These are phyloP conservation scores for Hirudinaria manillensis DNA, from an alignment of 2,888 invertebrate genomes.

Conservation along the genomic window DNA sequence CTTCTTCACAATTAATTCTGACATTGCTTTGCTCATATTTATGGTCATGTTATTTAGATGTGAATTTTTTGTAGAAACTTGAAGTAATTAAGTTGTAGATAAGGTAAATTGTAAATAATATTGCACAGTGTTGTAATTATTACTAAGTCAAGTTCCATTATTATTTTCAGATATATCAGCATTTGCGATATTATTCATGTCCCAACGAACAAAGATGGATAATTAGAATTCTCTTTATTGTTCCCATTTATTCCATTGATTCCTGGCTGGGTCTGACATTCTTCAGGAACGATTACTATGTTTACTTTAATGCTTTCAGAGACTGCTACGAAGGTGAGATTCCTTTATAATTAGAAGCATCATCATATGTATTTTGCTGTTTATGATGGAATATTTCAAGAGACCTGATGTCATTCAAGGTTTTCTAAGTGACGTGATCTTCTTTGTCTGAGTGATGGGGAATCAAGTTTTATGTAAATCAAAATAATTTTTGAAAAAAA, in stretches of 20 bases:
- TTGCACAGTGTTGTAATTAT: neutral
- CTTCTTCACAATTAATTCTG: too few species aligned
- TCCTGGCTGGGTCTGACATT: constrained; percentile 96
- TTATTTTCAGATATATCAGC: constrained; percentile 82
- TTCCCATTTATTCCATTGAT: constrained; percentile 95
- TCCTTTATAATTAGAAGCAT: neutral
- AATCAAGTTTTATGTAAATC: too few species aligned
- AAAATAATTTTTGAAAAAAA: too few species aligned
- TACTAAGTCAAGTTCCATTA: neutral
- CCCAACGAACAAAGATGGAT: constrained; percentile 99
- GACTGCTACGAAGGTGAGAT: constrained; percentile 93
- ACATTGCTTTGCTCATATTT: too few species aligned
- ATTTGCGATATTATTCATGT: constrained; percentile 95
- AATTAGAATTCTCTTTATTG: constrained; percentile 94
- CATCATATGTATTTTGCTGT: neutral
- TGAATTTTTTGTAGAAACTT: too few species aligned
- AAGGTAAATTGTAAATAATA: too few species aligned
- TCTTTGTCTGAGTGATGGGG: too few species aligned
- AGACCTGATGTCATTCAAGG: neutral
- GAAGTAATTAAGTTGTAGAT: too few species aligned
- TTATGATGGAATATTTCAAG: neutral
- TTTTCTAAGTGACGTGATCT: neutral
- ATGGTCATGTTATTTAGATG: too few species aligned
- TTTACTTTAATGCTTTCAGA: constrained; percentile 96
- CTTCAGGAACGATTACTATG: constrained; percentile 93